Evolutionary conservation across 2,888 invertebrate genomes (phyloP), one percentile per base, ranked within the genome.

Genomic region (Heliconius hortense): DNA sequence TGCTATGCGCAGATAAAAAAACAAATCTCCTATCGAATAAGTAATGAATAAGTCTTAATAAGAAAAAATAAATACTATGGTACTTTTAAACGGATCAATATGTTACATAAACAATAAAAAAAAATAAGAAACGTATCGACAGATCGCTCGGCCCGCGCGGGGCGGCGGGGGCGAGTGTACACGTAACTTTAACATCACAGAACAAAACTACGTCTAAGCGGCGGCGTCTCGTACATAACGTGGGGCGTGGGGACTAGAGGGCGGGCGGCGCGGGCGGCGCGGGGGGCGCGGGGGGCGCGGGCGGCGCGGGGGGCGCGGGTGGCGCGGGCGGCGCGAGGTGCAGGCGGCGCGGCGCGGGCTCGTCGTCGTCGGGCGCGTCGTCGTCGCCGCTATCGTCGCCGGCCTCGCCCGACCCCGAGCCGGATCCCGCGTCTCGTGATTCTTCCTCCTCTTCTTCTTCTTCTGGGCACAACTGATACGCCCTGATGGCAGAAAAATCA

Each of bases 391-490:
- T 83, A 70, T 82, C 84, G 31, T 79, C 84, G 35, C 82, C 83
- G 66, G 87, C 89, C 70, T 84, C 87, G 73, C 86, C 86, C 79
- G 87, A 88, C 56, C 86, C 87, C 28, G 87, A 87, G 8, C 87
- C 88, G 60, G 86, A 87, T 39, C 88, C 86, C 31, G 84, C 83
- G 66, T 88, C 89, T n/a, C 89, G 87, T 13, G 84, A 78, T 77
- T 91, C 90, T 72, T 93, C 93, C 77, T 93, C 93, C 70, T 94
- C 94, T n/a, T 93, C 93, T 62, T 93, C 93, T 75, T 92, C 93
- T 73, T 93, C 93, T 2, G 94, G 93, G 77, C 94, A 94, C 66
- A 94, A 84, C 82, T 94, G 94, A 80, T 93, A 94, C 35, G 94
- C 94, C 79, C 94, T 94, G 82, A 21, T 18, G 5, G 43, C 43